Evolutionary conservation across 2,797 vertebrate genomes (phyloP).

Genomic region (Rhynchotus rufescens): DNA sequence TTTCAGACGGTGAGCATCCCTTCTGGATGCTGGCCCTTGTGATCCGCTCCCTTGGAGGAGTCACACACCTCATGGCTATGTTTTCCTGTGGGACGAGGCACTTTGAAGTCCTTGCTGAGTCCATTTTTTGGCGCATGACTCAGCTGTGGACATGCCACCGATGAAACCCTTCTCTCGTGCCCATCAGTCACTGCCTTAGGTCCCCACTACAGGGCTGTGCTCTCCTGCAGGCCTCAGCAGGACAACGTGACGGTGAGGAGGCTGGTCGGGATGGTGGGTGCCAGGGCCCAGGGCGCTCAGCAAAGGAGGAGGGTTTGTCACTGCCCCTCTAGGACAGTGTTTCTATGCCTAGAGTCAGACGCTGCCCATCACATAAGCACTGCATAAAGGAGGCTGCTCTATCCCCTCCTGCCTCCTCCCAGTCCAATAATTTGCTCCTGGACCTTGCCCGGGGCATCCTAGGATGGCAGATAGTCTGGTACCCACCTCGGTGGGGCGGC

Average conservation of each 20-base stretch:
- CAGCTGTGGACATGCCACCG: accelerated
- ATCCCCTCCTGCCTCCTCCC: too few relatives aligned
- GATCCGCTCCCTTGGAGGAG: neutral
- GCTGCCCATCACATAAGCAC: accelerated
- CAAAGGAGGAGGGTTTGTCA: neutral
- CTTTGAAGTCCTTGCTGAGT: neutral
- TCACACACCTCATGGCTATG: neutral
- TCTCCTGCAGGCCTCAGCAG: neutral
- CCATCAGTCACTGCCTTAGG: accelerated
- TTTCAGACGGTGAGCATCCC: neutral
- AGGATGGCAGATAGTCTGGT: too few relatives aligned
- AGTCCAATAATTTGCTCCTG: too few relatives aligned
- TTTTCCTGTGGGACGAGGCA: neutral
- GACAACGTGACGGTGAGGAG: neutral
- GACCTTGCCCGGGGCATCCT: too few relatives aligned
- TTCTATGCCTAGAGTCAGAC: neutral
- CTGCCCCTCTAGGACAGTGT: neutral
- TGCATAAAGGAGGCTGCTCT: neutral
- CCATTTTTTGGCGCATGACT: neutral
- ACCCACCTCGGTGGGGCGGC: too few relatives aligned
- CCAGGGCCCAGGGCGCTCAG: neutral
- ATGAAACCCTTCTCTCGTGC: neutral
- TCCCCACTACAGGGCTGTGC: neutral
- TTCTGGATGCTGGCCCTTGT: neutral
- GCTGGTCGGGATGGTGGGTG: too few relatives aligned